Evolutionary conservation across 2,113 vertebrate genomes (phyloP), one percentile per base, ranked within the genome.

Genomic region (Fulmarus glacialis): DNA sequence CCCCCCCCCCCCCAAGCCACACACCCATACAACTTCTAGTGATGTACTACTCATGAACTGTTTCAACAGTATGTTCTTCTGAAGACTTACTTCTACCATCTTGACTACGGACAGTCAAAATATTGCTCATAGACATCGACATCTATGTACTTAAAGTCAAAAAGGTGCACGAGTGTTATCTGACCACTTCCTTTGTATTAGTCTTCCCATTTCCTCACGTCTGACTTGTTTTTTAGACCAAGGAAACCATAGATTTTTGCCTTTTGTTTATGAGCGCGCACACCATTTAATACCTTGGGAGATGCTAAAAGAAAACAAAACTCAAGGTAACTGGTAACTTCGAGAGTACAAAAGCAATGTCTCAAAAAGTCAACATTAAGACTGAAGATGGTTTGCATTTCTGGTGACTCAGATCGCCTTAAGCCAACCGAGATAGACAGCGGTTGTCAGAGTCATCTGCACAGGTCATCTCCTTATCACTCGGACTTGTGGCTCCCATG

Each of bases 351-450:
- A 59, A 50, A 70, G 38, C 15, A 34, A 89, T 0, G 18, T 22
- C 12, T 75, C 79, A 17, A 59, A 56, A 87, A 79, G 50, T 5
- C 82, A 55, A 59, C 60, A 15, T 5, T 19, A 29, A 55, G 50
- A 8, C 12, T 5, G 64, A 27, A 50, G 32, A 24, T 1, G 13
- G 66, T 15, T 36, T 26, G 24, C 13, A 2, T 21, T 74, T 17
- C 60, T n/a, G 36, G 80, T 85, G 95, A 95, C 80, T 96, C 92
- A 75, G 73, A 83, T 21, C 62, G 89, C 68, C 93, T 47, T 6
- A 27, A 91, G 82, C 48, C 73, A 94, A 4, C 27, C 30, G 34
- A 63, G 75, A 53, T 2, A 48, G 77, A n/a, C 50, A 75, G 78
- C 64, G 47, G 59, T 12, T 87, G 87, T 42, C 80, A 36, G 48